Conservation (phyloP, 2,888 invertebrate species). For the Lasioglossum zephyrum region DNA sequence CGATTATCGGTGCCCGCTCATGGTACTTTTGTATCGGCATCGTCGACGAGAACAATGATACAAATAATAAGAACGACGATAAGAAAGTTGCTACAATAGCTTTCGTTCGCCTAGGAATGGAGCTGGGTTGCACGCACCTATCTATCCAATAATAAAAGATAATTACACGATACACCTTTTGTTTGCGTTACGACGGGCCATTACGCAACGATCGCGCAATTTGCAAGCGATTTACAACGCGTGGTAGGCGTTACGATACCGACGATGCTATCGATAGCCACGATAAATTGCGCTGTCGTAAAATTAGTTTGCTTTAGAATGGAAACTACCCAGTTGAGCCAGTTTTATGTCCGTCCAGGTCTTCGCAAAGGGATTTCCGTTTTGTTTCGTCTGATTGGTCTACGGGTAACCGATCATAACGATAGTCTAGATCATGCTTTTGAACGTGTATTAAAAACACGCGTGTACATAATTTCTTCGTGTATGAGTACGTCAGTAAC, state of each 20-base stretch:
- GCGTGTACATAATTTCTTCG: background rate
- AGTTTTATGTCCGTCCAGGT: background rate
- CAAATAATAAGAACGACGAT: slow-evolving; percentile 50
- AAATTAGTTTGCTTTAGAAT: slow-evolving; percentile 27
- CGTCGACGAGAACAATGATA: slow-evolving; percentile 43
- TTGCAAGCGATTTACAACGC: slow-evolving; percentile 27
- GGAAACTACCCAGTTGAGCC: background rate
- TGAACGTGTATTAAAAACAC: background rate
- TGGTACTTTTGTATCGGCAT: slow-evolving; percentile 24
- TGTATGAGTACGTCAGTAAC: background rate
- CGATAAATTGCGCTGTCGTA: slow-evolving; percentile 43
- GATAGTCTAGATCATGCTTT: background rate
- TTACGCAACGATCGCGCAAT: slow-evolving; percentile 26
- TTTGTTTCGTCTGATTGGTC: background rate
- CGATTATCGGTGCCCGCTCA: slow-evolving; percentile 52
- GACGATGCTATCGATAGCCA: slow-evolving; percentile 34
- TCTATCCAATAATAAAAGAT: slow-evolving; percentile 37
- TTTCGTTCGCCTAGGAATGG: background rate
- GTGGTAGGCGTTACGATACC: slow-evolving; percentile 36
- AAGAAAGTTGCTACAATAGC: slow-evolving; percentile 36
- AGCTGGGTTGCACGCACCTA: background rate
- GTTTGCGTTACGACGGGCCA: slow-evolving; percentile 18
- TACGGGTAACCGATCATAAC: background rate
- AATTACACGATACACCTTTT: slow-evolving; percentile 52
- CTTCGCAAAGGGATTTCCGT: background rate